Percentiles rank a stretch among this genome's conserved stretches.
Evolutionary conservation across 2,888 invertebrate genomes (phyloP).

Genomic region (Esperia sulphurella): DNA sequence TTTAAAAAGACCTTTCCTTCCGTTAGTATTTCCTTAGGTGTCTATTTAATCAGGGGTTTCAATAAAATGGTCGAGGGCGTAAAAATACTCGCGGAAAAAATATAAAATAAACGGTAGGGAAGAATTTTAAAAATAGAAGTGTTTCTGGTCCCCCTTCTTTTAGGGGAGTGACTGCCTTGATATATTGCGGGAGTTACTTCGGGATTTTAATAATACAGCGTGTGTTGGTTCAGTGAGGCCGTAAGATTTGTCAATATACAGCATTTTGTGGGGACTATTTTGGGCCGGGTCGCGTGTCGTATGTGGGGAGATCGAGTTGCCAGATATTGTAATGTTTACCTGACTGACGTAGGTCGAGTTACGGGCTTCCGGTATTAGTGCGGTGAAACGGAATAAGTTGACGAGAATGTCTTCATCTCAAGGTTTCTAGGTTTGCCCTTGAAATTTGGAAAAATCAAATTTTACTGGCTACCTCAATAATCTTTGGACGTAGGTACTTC

Average conservation of each 20-base stretch:
- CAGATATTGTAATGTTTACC: conserved; percentile 60
- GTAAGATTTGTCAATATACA: conserved; percentile 76
- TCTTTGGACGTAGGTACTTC: not conserved
- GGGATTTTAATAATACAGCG: conserved; percentile 76
- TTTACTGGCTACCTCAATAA: too few relatives aligned
- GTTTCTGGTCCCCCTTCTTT: conserved; percentile 45
- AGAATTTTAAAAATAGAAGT: conserved; percentile 74
- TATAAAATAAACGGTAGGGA: conserved; percentile 72
- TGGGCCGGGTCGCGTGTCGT: conserved; percentile 63
- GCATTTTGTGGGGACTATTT: conserved; percentile 72
- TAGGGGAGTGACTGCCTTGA: conserved; percentile 67
- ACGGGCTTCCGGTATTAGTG: conserved; percentile 23
- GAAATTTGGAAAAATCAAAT: not conserved
- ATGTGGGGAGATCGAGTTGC: conserved; percentile 50
- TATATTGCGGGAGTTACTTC: conserved; percentile 71
- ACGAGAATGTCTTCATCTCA: too few relatives aligned
- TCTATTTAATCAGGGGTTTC: conserved; percentile 14
- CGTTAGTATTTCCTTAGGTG: conserved; percentile 1
- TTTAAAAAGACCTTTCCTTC: conserved; percentile 39
- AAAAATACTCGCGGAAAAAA: conserved; percentile 74
- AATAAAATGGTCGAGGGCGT: conserved; percentile 40
- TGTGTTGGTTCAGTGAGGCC: conserved; percentile 73
- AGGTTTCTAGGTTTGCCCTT: too few relatives aligned
- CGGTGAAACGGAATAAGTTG: too few relatives aligned
- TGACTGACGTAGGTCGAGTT: conserved; percentile 38